Evolutionary conservation across 1,140 invertebrate genomes (phyloP).

Genomic region (Zaprionus ornatus): DNA sequence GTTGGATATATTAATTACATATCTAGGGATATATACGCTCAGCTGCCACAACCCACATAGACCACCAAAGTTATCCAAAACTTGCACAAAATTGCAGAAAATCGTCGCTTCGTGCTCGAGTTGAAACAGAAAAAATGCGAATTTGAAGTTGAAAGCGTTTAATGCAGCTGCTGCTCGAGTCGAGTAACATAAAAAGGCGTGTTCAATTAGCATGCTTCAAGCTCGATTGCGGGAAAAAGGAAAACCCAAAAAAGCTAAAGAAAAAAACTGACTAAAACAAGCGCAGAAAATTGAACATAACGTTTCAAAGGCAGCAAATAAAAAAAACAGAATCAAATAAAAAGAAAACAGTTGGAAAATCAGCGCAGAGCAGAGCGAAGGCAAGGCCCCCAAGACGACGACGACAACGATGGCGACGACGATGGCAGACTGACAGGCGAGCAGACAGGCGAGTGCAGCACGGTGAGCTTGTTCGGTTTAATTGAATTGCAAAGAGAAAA

Average conservation of each 20-base stretch:
- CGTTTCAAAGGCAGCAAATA: slow-evolving; percentile 52
- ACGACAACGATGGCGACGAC: slow-evolving; percentile 14
- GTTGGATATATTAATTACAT: neutral
- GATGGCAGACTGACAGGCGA: slow-evolving; percentile 36
- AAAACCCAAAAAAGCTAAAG: slow-evolving; percentile 18
- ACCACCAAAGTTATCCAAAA: slow-evolving; percentile 10
- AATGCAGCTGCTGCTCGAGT: slow-evolving; percentile 45
- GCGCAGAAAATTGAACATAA: slow-evolving; percentile 77
- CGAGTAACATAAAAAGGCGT: slow-evolving; percentile 74
- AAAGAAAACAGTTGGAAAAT: slow-evolving; percentile 64
- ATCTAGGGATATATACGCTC: neutral
- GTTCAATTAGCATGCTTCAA: slow-evolving; percentile 78
- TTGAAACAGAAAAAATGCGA: slow-evolving; percentile 30
- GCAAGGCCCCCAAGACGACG: slow-evolving; percentile 48
- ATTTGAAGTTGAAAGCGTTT: slow-evolving; percentile 74
- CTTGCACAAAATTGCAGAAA: slow-evolving; percentile 41
- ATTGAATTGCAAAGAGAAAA: slow-evolving; percentile 63
- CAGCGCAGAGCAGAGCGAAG: slow-evolving; percentile 70
- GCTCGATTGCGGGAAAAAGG: slow-evolving; percentile 54
- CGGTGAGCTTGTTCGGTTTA: slow-evolving; percentile 74
- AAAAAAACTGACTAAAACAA: slow-evolving; percentile 57
- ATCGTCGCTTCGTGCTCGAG: slow-evolving; percentile 43
- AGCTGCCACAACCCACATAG: neutral
- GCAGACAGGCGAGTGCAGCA: slow-evolving; percentile 18
- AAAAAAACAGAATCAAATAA: slow-evolving; percentile 41